Conservation (phyloP, 1,140 invertebrate species). For the Psix sp. region DNA sequence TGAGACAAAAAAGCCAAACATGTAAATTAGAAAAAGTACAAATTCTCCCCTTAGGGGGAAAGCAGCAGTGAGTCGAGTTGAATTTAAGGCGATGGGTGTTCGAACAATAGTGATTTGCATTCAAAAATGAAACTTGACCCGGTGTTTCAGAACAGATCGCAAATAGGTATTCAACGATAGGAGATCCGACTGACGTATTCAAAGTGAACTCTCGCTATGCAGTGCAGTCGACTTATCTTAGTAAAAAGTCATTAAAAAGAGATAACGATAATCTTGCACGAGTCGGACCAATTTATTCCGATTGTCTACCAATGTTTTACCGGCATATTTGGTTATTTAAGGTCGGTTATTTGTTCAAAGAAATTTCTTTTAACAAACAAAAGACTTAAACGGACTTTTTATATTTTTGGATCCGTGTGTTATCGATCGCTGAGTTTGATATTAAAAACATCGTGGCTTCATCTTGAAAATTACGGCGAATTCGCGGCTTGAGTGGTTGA, state of each 20-base stretch:
- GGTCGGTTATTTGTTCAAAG: constrained; percentile 31
- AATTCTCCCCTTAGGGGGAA: no score
- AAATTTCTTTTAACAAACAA: constrained; percentile 28
- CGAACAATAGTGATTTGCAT: constrained; percentile 5
- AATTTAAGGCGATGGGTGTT: constrained; percentile 4
- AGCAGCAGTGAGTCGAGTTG: not conserved
- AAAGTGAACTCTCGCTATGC: constrained; percentile 18
- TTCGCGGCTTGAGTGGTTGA: not conserved
- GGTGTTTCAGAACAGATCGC: constrained; percentile 6
- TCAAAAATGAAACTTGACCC: constrained; percentile 5
- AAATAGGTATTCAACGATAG: constrained; percentile 18
- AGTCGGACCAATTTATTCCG: constrained; percentile 46
- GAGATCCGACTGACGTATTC: constrained; percentile 17
- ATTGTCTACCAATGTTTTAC: constrained; percentile 42
- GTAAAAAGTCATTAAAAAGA: constrained; percentile 52
- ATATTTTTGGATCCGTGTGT: constrained; percentile 15
- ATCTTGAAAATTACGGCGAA: constrained; percentile 12
- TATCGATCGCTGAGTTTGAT: constrained; percentile 23
- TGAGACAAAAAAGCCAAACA: no score
- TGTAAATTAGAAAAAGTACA: no score
- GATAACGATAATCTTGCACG: constrained; percentile 45
- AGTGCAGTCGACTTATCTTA: constrained; percentile 40
- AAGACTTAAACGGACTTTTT: constrained; percentile 26
- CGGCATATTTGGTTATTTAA: constrained; percentile 25
- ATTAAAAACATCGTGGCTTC: constrained; percentile 22